Conservation (phyloP, 1,140 invertebrate genomes). For the Cotesia typhae region DNA sequence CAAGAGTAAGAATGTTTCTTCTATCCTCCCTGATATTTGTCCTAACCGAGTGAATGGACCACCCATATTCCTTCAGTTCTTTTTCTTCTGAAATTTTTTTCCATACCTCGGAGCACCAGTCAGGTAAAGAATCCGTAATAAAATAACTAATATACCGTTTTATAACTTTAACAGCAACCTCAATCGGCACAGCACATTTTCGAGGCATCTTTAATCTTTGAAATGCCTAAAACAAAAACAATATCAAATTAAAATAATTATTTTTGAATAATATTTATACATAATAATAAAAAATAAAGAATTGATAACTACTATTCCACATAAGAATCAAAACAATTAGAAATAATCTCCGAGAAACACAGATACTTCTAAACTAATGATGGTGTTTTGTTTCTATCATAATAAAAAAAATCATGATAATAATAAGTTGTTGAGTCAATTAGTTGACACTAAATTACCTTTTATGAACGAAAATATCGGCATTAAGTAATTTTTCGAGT, state of each 20-base stretch:
- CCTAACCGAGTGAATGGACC: neutral
- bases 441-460: too few species aligned
- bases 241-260: too few species aligned
- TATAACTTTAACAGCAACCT: neutral
- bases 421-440: too few species aligned
- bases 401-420: too few species aligned
- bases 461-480: too few species aligned
- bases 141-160: neutral
- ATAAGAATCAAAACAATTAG: neutral
- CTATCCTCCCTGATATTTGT: neutral
- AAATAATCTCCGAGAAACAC: neutral
- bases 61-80: neutral
- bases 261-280: neutral
- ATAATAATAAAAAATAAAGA: neutral
- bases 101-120: neutral
- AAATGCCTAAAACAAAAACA: neutral
- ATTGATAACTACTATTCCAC: neutral
- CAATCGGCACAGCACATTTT: neutral
- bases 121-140: too few species aligned
- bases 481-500: too few species aligned
- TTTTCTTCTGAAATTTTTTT: neutral
- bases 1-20: neutral
- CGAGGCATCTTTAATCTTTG: neutral
- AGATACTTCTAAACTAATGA: neutral
- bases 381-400: neutral